Evolutionary conservation across 2,888 invertebrate genomes (phyloP).

Genomic region (Isoperla grammatica): DNA sequence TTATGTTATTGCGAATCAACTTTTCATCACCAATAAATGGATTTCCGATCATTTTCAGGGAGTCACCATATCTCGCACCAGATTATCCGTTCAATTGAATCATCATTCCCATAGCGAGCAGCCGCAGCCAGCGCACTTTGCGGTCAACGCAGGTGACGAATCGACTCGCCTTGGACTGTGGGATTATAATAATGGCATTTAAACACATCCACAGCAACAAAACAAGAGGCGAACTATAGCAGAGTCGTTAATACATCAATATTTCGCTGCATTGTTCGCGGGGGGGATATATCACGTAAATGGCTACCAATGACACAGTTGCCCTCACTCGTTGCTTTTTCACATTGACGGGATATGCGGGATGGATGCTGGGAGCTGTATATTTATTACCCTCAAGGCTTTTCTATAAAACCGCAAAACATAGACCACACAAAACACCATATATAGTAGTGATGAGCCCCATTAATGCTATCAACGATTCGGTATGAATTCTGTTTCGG

Average conservation of each 20-base stretch:
- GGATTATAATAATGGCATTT: conserved; percentile 29
- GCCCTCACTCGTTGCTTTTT: conserved; percentile 26
- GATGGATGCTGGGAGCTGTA: conserved; percentile 25
- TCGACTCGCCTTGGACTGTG: neutral
- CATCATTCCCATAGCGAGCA: neutral
- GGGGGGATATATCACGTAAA: conserved; percentile 27
- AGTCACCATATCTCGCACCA: neutral
- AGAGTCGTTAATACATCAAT: conserved; percentile 31
- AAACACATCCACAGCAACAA: conserved; percentile 13
- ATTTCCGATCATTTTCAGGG: no score
- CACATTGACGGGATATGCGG: conserved; percentile 18
- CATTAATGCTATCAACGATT: conserved; percentile 27
- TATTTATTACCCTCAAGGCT: conserved; percentile 33
- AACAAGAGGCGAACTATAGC: conserved; percentile 24
- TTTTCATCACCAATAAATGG: no score
- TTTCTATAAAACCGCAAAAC: conserved; percentile 32
- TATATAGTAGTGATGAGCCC: conserved; percentile 24
- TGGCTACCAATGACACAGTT: conserved; percentile 30
- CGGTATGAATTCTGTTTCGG: conserved; percentile 27
- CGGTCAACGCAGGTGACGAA: conserved; percentile 4
- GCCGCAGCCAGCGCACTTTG: neutral
- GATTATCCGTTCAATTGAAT: neutral
- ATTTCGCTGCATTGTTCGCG: conserved; percentile 29
- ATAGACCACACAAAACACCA: conserved; percentile 24
- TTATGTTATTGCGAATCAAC: no score